Percentiles rank a stretch among this genome's conserved stretches.
These are phyloP conservation scores for Campylomormyrus numenius DNA, from an alignment of 2,113 vertebrate species.

Conservation along the genomic window DNA sequence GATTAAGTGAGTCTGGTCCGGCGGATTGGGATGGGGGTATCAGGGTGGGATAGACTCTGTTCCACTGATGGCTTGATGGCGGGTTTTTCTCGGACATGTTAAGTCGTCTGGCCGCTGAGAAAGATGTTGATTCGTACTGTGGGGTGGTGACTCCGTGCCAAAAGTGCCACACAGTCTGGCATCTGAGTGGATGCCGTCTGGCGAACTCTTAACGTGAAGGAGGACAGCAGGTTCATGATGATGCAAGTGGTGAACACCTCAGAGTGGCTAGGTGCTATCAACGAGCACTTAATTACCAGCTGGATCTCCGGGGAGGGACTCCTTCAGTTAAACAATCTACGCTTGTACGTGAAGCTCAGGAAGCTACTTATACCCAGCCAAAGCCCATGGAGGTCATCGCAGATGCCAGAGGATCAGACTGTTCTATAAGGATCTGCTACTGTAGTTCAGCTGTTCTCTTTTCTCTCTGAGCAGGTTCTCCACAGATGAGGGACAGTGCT, in stretches of 20 bases:
- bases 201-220: background rate
- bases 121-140: background rate
- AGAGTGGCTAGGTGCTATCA: background rate
- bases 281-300: background rate
- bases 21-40: background rate
- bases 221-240: background rate
- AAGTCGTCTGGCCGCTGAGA: background rate
- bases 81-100: background rate
- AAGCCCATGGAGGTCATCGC: background rate
- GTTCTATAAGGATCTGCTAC: background rate
- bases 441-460: background rate
- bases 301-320: background rate
- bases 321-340: background rate
- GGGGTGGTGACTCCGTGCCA: background rate
- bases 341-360: background rate
- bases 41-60: background rate
- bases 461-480: slow-evolving; percentile 69
- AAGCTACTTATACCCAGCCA: background rate
- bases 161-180: background rate
- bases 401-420: background rate
- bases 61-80: background rate
- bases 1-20: slow-evolving; percentile 66
- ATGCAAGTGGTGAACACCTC: background rate
- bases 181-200: background rate
- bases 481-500: slow-evolving; percentile 88